Evolutionary conservation across 2,797 vertebrate genomes (phyloP).

Genomic region (Hydrolagus colliei): DNA sequence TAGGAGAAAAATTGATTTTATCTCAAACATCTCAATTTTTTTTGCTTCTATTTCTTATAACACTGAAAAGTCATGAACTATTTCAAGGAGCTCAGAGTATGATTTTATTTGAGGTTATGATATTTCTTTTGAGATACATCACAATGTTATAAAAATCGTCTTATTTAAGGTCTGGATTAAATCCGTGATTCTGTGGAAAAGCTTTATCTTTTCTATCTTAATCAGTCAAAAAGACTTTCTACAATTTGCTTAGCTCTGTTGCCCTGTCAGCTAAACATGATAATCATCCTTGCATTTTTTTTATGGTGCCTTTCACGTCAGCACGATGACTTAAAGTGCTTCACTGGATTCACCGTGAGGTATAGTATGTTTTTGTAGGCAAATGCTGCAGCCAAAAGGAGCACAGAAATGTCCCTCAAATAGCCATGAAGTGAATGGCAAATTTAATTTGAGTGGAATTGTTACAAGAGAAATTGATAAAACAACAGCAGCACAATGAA

Average conservation of each 20-base stretch:
- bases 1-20: slow-evolving; percentile 13
- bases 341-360: too few relatives aligned
- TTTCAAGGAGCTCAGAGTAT: background rate
- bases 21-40: background rate
- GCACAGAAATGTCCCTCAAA: too few relatives aligned
- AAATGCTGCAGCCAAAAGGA: too few relatives aligned
- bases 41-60: background rate
- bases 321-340: too few relatives aligned
- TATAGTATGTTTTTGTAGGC: too few relatives aligned
- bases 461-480: background rate
- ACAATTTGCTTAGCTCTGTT: background rate
- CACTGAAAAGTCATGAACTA: background rate
- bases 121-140: background rate
- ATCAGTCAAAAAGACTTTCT: background rate
- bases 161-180: background rate
- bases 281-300: too few relatives aligned
- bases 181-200: background rate
- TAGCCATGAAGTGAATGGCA: too few relatives aligned
- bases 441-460: too few relatives aligned
- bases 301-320: too few relatives aligned
- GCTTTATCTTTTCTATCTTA: background rate
- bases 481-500: background rate
- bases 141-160: background rate
- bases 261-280: too few relatives aligned
- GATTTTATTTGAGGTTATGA: background rate